phyloP scores from a whole-genome alignment of 2,113 vertebrate species.

The Beaufortia kweichowensis region DNA sequence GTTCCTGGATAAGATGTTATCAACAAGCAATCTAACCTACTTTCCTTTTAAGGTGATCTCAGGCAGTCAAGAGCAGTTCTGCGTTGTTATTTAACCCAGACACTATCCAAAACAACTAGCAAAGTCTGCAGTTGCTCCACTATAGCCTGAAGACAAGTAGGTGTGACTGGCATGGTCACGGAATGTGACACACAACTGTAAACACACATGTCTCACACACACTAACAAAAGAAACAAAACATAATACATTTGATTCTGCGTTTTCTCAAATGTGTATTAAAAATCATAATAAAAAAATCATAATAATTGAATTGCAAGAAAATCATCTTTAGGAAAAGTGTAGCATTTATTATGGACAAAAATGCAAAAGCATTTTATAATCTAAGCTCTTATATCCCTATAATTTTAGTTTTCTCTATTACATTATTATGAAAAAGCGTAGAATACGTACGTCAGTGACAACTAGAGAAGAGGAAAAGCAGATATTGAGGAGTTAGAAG shows the following conservation, averaged over 20 bases:
- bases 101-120: background rate
- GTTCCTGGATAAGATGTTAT: background rate
- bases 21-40: background rate
- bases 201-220: background rate
- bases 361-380: no score
- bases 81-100: background rate
- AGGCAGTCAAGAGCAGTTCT: background rate
- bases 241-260: background rate
- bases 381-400: no score
- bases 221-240: background rate
- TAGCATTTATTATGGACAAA: background rate
- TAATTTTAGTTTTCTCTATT: no score
- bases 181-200: constrained; percentile 23
- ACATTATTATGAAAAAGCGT: no score
- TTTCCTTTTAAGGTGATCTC: constrained; percentile 31
- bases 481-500: constrained; percentile 11
- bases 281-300: background rate
- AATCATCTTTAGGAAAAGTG: no score
- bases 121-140: background rate
- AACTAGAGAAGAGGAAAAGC: background rate
- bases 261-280: background rate
- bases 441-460: no score
- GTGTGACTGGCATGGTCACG: constrained; percentile 21
- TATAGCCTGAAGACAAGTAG: constrained; percentile 3
- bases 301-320: background rate